These are phyloP conservation scores for Ennomos fuscantarius DNA, from an alignment of 2,888 invertebrate species.

Conservation along the genomic window DNA sequence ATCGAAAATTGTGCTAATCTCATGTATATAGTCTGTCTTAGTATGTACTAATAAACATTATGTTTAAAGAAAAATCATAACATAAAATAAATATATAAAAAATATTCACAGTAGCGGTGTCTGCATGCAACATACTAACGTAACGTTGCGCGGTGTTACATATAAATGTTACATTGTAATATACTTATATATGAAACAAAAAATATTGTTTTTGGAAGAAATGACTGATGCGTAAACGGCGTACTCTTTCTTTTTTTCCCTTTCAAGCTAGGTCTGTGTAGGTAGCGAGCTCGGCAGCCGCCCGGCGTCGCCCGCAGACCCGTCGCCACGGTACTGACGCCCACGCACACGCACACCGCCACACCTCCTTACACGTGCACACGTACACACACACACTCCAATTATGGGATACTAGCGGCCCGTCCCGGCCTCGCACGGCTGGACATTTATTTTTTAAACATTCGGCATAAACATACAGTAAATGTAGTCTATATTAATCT, in stretches of 20 bases:
- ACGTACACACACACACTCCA: conserved; percentile 14
- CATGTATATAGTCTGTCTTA: too few relatives aligned
- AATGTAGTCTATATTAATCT: too few relatives aligned
- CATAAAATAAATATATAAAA: not conserved
- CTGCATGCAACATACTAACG: conserved; percentile 47
- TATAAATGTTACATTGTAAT: conserved; percentile 39
- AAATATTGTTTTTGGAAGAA: conserved; percentile 70
- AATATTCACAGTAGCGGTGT: conserved; percentile 28
- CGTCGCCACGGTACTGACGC: conserved; percentile 79
- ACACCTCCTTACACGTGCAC: conserved; percentile 41
- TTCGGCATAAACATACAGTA: too few relatives aligned
- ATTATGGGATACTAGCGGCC: too few relatives aligned
- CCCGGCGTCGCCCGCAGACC: conserved; percentile 69
- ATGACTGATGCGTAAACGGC: conserved; percentile 83
- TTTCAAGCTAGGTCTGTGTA: conserved; percentile 86
- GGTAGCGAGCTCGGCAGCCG: conserved; percentile 76
- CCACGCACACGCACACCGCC: conserved; percentile 44
- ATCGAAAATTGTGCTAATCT: not conserved
- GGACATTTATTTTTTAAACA: too few relatives aligned
- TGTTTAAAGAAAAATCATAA: too few relatives aligned
- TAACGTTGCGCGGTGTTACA: conserved; percentile 45
- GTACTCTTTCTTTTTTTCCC: conserved; percentile 82
- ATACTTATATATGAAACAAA: conserved; percentile 53
- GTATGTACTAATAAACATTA: too few relatives aligned
- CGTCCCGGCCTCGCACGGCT: too few relatives aligned